Evolutionary conservation across 1,140 invertebrate species (phyloP).

Genomic region (Oryzaephilus surinamensis): DNA sequence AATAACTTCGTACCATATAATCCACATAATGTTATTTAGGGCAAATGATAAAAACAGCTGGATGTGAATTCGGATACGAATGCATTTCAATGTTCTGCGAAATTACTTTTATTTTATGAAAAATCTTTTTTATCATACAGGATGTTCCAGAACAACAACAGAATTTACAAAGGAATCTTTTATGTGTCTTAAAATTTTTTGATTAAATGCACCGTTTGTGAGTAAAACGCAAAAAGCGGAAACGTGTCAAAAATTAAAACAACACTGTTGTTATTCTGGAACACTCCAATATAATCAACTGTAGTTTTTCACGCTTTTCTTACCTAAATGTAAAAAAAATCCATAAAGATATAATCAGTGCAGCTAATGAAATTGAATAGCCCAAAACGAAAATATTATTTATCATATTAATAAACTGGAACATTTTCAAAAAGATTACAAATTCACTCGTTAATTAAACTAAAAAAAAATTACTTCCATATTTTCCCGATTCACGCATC

Average conservation of each 20-base stretch:
- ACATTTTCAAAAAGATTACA: conserved; percentile 6
- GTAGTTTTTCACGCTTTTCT: conserved; percentile 6
- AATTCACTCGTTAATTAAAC: not conserved
- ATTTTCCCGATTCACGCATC: conserved; percentile 61
- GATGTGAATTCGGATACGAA: conserved; percentile 82
- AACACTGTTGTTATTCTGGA: too few relatives aligned
- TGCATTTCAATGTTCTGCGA: conserved; percentile 55
- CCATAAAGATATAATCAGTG: conserved; percentile 22
- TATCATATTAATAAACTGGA: conserved; percentile 27
- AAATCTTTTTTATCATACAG: too few relatives aligned
- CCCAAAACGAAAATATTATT: conserved; percentile 28
- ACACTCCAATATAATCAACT: not conserved
- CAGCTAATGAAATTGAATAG: conserved; percentile 27
- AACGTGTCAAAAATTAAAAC: not conserved
- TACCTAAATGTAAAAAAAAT: conserved; percentile 31
- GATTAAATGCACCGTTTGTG: too few relatives aligned
- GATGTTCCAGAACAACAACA: not conserved
- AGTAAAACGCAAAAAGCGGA: not conserved
- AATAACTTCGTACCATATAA: conserved; percentile 49
- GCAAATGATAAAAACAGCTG: conserved; percentile 87
- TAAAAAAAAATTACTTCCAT: conserved; percentile 46
- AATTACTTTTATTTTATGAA: conserved; percentile 13
- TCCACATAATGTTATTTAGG: conserved; percentile 58
- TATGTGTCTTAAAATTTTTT: not conserved
- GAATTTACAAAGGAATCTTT: not conserved